These are phyloP conservation scores for Cataglyphis albicans DNA, from an alignment of 2,888 invertebrate genomes.

Conservation along the genomic window DNA sequence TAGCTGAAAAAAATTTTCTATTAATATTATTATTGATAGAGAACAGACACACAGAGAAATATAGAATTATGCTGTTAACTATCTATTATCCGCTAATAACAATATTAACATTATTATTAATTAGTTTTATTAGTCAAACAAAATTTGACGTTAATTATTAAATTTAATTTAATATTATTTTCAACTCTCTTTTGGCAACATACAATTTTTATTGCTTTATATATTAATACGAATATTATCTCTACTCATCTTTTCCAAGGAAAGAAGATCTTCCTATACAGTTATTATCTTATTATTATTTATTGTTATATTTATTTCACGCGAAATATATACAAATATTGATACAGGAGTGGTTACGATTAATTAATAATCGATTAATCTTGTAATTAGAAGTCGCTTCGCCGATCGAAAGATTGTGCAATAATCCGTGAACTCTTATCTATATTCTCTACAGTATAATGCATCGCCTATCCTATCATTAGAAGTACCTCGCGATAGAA, in stretches of 20 bases:
- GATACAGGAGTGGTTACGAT: not conserved
- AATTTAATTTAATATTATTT: not conserved
- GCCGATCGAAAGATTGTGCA: not conserved
- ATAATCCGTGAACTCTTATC: not conserved
- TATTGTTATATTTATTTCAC: not conserved
- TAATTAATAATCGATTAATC: not conserved
- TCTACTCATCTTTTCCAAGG: not conserved
- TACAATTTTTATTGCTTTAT: not conserved
- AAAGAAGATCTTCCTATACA: not conserved
- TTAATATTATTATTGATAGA: not conserved
- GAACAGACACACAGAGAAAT: not conserved
- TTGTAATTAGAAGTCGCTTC: not conserved
- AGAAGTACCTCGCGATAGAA: slow-evolving; percentile 48
- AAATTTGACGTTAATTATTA: not conserved
- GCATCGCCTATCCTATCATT: slow-evolving; percentile 37
- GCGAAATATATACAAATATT: not conserved
- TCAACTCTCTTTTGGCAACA: not conserved
- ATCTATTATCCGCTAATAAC: not conserved
- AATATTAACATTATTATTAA: not conserved
- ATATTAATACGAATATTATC: not conserved
- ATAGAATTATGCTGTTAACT: not conserved
- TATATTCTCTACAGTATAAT: not conserved
- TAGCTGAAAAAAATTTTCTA: not conserved
- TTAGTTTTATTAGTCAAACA: not conserved
- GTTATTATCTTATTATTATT: not conserved